These are phyloP conservation scores for Clepsis dumicolana DNA, from an alignment of 2,888 invertebrate species.

Conservation along the genomic window DNA sequence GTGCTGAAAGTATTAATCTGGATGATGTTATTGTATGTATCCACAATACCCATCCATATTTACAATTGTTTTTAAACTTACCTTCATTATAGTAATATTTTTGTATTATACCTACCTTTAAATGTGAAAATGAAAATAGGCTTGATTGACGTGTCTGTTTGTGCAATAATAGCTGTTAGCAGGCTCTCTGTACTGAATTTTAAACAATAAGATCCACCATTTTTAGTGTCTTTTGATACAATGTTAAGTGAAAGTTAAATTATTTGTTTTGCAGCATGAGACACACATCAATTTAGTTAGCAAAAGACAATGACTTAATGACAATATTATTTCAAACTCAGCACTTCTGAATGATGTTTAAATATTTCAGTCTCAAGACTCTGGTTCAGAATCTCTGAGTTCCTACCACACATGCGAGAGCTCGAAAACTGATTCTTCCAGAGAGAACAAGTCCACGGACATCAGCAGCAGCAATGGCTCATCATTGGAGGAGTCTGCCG, in stretches of 20 bases:
- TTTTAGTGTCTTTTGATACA: too few species aligned
- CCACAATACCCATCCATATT: background rate
- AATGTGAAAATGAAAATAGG: too few species aligned
- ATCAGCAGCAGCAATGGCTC: constrained; percentile 78
- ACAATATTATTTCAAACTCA: too few species aligned
- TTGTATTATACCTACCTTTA: too few species aligned
- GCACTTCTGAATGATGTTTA: constrained; percentile 10
- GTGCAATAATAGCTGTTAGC: too few species aligned
- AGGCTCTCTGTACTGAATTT: too few species aligned
- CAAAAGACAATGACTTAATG: background rate
- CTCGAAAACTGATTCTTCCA: constrained; percentile 73
- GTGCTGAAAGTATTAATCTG: constrained; percentile 87
- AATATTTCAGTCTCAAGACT: constrained; percentile 66
- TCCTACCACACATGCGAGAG: constrained; percentile 83
- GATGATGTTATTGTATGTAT: constrained; percentile 70
- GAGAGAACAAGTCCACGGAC: constrained; percentile 77
- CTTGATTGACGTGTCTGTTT: too few species aligned
- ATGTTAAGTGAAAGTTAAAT: background rate
- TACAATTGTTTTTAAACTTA: too few species aligned
- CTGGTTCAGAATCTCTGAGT: constrained; percentile 71
- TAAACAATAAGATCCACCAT: too few species aligned
- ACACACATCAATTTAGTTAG: background rate
- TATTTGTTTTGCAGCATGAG: background rate
- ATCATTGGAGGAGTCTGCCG: constrained; percentile 77
- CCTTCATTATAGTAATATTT: too few species aligned